Conservation (phyloP, 2,113 vertebrate species). For the Poicephalus meyeri region DNA sequence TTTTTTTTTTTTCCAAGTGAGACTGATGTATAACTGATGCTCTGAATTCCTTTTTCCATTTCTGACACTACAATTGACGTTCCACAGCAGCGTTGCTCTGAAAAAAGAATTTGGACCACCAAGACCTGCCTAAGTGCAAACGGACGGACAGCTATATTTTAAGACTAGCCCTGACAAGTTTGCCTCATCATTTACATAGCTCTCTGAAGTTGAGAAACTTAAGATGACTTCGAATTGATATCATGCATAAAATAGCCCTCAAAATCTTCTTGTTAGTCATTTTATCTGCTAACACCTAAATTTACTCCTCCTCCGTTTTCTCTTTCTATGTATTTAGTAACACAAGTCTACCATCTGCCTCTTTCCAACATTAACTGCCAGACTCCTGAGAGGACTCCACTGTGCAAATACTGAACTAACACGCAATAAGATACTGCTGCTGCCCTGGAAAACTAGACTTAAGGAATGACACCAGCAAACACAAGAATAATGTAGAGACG, state of each 20-base stretch:
- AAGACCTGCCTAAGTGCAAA: not conserved
- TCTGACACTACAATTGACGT: not conserved
- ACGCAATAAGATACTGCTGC: not conserved
- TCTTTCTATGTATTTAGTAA: not conserved
- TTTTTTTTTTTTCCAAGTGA: not conserved
- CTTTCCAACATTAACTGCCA: not conserved
- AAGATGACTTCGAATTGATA: not conserved
- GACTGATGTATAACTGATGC: not conserved
- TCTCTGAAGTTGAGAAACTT: not conserved
- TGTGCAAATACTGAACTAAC: not conserved
- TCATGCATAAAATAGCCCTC: not conserved
- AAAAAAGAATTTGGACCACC: not conserved
- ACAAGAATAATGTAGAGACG: not conserved
- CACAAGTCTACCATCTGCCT: not conserved
- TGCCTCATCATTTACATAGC: not conserved
- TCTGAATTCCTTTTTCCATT: not conserved
- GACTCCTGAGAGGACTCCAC: not conserved
- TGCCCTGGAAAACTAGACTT: not conserved
- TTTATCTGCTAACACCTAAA: slow-evolving; percentile 5
- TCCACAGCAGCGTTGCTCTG: not conserved
- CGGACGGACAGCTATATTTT: not conserved
- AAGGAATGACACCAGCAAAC: not conserved
- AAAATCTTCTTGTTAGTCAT: slow-evolving; percentile 3
- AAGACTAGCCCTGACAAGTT: not conserved
- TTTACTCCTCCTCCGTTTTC: not conserved